These are phyloP conservation scores for Vanessa tameamea DNA, from an alignment of 1,140 invertebrate species.

Conservation along the genomic window DNA sequence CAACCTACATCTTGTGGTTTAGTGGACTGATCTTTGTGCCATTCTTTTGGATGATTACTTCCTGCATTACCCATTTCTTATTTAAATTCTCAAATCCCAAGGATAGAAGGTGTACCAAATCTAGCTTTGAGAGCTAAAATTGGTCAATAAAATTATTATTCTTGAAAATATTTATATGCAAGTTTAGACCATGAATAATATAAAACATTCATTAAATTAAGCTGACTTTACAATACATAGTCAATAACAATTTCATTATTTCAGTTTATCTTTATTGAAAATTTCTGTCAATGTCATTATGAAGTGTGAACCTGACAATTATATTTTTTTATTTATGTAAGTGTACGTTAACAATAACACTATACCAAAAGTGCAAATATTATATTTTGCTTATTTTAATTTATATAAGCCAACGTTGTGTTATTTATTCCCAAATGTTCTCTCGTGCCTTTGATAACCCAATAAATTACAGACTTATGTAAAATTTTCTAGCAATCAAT, in stretches of 20 bases:
- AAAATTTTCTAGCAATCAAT: too few species aligned
- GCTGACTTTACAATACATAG: not conserved
- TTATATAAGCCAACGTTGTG: too few species aligned
- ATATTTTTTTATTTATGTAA: too few species aligned
- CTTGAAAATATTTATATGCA: too few species aligned
- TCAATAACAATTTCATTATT: not conserved
- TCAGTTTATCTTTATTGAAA: slow-evolving; percentile 6
- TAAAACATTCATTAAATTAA: not conserved
- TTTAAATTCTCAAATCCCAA: not conserved
- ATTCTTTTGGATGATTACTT: slow-evolving; percentile 84
- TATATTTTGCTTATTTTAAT: too few species aligned
- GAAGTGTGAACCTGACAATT: not conserved
- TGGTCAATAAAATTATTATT: too few species aligned
- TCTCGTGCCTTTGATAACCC: too few species aligned
- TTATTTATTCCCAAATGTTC: too few species aligned
- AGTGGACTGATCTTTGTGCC: slow-evolving; percentile 81
- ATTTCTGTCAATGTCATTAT: not conserved
- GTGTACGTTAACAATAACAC: too few species aligned
- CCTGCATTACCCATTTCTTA: slow-evolving; percentile 87
- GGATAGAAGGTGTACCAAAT: not conserved
- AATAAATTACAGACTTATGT: too few species aligned
- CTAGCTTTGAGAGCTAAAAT: not conserved
- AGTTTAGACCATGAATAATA: not conserved
- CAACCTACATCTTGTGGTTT: slow-evolving; percentile 81
- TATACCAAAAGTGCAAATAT: too few species aligned